phyloP scores from a whole-genome alignment of 2,888 invertebrate genomes.

The Gasteruption jaculator region DNA sequence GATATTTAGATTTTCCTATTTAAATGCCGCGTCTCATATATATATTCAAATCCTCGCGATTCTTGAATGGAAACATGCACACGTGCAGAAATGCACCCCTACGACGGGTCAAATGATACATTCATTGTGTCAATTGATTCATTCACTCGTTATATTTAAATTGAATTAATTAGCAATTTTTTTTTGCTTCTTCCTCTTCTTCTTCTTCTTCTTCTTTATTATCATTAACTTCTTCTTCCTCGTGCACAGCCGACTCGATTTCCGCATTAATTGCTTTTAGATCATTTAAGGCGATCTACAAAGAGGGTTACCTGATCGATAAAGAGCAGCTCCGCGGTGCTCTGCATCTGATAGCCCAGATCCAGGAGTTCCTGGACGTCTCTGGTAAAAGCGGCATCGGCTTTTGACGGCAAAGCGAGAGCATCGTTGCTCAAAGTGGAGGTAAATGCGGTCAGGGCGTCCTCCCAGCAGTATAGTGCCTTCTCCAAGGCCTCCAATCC shows the following conservation, averaged over 20 bases:
- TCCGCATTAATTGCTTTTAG: no score
- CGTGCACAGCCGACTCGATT: not conserved
- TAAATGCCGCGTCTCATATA: no score
- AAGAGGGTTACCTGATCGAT: constrained; percentile 63
- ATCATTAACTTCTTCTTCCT: no score
- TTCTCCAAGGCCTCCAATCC: constrained; percentile 92
- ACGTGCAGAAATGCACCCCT: constrained; percentile 21
- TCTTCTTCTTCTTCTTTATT: no score
- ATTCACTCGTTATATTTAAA: constrained; percentile 31
- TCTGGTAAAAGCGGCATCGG: constrained; percentile 78
- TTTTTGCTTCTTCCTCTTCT: no score
- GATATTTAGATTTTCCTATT: no score
- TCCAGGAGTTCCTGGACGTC: constrained; percentile 67
- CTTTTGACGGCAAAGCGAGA: constrained; percentile 71
- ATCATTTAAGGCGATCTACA: no score
- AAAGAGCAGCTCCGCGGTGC: constrained; percentile 82
- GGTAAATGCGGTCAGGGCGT: constrained; percentile 79
- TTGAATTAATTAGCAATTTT: constrained; percentile 32
- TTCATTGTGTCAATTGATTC: constrained; percentile 34
- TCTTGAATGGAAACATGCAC: no score
- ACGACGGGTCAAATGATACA: constrained; percentile 33
- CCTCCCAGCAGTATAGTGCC: constrained; percentile 93
- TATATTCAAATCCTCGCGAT: no score
- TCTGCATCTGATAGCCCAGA: constrained; percentile 79
- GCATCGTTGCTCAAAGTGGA: constrained; percentile 58